These are phyloP conservation scores for Oxyruncus cristatus DNA, from an alignment of 2,113 vertebrate genomes.

Conservation along the genomic window DNA sequence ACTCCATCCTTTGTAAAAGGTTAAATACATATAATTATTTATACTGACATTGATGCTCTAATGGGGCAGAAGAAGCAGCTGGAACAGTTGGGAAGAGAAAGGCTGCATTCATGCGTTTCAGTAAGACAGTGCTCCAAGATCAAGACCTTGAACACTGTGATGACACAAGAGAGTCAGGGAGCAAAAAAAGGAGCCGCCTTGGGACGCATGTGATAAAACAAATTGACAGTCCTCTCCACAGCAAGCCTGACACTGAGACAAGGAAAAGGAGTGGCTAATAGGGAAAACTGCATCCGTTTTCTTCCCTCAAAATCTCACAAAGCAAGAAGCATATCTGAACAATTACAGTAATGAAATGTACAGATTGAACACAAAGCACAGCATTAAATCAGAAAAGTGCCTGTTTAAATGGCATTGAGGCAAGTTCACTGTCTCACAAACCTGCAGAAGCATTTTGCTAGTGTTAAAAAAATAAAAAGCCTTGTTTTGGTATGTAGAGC, in stretches of 20 bases:
- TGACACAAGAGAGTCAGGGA: background rate
- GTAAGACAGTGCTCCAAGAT: background rate
- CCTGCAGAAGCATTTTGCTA: background rate
- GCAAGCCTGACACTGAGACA: background rate
- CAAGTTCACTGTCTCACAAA: background rate
- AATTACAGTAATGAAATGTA: background rate
- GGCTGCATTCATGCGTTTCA: background rate
- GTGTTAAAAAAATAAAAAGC: background rate
- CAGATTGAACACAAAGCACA: background rate
- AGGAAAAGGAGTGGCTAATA: background rate
- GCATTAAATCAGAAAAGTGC: background rate
- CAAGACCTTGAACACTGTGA: background rate
- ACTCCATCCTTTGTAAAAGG: background rate
- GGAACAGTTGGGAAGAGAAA: background rate
- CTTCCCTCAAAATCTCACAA: background rate
- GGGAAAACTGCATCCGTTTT: background rate
- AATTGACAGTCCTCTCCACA: background rate
- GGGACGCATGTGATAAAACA: background rate
- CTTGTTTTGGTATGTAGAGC: background rate
- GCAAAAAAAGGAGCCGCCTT: background rate
- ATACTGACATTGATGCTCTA: background rate
- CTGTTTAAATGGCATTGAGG: background rate
- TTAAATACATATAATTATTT: slow-evolving; percentile 30
- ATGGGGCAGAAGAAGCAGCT: background rate
- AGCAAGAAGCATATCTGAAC: background rate